These are phyloP conservation scores for Coregonus clupeaformis DNA, from an alignment of 2,113 vertebrate genomes.

Conservation along the genomic window DNA sequence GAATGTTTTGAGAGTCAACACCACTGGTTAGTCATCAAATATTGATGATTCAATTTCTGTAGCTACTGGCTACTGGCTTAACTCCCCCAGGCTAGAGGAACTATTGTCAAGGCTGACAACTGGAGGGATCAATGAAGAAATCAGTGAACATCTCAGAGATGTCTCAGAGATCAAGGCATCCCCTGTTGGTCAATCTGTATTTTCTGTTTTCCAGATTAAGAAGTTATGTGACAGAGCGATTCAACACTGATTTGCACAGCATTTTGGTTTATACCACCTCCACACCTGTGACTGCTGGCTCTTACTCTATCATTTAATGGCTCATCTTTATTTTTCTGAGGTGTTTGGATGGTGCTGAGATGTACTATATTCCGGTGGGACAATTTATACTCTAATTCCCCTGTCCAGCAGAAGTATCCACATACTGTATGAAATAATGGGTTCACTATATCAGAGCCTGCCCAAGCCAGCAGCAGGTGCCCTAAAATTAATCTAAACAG, in stretches of 20 bases:
- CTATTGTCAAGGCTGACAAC: background rate
- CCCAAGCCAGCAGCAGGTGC: constrained; percentile 21
- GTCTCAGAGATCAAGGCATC: too few species aligned
- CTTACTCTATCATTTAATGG: constrained; percentile 38
- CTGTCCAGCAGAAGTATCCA: constrained; percentile 23
- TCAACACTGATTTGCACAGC: background rate
- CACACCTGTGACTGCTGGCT: constrained; percentile 19
- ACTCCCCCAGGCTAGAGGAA: background rate
- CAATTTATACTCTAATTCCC: constrained; percentile 33
- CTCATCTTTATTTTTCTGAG: constrained; percentile 32
- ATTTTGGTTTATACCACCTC: background rate
- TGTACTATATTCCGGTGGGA: constrained; percentile 35
- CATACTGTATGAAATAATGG: constrained; percentile 28
- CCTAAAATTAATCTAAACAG: constrained; percentile 20
- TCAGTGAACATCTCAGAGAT: background rate
- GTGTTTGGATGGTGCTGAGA: constrained; percentile 61
- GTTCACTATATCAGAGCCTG: constrained; percentile 20
- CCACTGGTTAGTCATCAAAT: background rate
- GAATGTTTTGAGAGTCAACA: background rate
- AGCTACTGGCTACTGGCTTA: background rate
- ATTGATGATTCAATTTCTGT: background rate
- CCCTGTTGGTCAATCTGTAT: background rate
- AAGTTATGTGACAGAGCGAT: background rate
- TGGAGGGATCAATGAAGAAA: background rate
- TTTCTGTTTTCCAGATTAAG: background rate